A percentile compares a stretch with the other conserved stretches of the same genome.
These are phyloP conservation scores for Anthopleura sola DNA, from an alignment of 64 coral and sea anemone species.

Conservation along the genomic window DNA sequence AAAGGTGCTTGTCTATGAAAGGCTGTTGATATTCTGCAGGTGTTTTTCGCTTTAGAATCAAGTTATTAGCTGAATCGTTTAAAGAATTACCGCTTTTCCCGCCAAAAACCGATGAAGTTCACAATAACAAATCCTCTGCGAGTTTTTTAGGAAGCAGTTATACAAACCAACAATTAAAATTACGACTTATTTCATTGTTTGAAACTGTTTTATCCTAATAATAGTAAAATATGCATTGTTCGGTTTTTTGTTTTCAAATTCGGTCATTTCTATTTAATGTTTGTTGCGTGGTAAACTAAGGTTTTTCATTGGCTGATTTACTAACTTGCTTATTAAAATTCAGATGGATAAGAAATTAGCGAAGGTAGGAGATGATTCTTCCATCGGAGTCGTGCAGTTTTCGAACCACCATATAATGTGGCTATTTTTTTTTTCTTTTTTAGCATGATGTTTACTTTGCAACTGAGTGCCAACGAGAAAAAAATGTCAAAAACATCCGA, in stretches of 20 bases:
- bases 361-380: not conserved
- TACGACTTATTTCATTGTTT: not conserved
- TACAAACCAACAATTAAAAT: not conserved
- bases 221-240: not conserved
- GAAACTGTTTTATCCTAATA: not conserved
- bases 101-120: not conserved
- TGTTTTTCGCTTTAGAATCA: not conserved
- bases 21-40: not conserved
- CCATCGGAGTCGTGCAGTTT: too few relatives aligned
- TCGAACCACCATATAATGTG: not conserved
- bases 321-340: not conserved
- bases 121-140: not conserved
- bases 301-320: not conserved
- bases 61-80: not conserved
- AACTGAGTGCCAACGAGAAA: too few relatives aligned
- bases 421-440: too few relatives aligned
- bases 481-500: too few relatives aligned
- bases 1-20: not conserved
- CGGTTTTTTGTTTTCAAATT: not conserved
- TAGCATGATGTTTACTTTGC: too few relatives aligned
- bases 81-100: not conserved
- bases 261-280: not conserved
- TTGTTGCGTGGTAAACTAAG: not conserved
- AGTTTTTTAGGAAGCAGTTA: not conserved
- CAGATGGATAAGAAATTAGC: not conserved